A percentile compares a stretch with the other conserved stretches of the same genome.
Evolutionary conservation across 2,888 invertebrate species (phyloP).

Genomic region (Synergus itoensis): DNA sequence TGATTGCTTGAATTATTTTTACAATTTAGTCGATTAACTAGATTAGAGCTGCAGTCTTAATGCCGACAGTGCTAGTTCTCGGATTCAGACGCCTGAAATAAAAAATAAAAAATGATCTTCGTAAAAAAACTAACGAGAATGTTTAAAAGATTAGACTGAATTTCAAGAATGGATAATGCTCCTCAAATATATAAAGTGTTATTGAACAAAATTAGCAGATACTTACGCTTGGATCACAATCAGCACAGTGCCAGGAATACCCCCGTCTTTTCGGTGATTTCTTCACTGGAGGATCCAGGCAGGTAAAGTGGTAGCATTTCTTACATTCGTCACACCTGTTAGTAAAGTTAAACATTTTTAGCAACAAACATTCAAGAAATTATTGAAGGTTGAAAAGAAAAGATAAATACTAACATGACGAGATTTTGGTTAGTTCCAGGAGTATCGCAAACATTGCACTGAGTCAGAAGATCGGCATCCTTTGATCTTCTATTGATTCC

Average conservation of each 20-base stretch:
- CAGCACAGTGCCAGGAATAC: slow-evolving; percentile 97
- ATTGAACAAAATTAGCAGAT: slow-evolving; percentile 43
- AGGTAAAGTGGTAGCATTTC: slow-evolving; percentile 94
- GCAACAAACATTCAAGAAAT: neutral
- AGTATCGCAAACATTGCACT: slow-evolving; percentile 85
- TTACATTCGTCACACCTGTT: slow-evolving; percentile 94
- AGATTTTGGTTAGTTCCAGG: slow-evolving; percentile 83
- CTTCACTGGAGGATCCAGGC: slow-evolving; percentile 95
- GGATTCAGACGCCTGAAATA: slow-evolving; percentile 75
- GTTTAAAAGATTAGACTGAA: too few species aligned
- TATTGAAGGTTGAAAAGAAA: neutral
- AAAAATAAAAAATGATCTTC: slow-evolving; percentile 53
- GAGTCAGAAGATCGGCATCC: slow-evolving; percentile 78
- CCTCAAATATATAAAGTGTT: slow-evolving; percentile 43
- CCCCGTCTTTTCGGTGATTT: slow-evolving; percentile 96
- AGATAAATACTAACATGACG: slow-evolving; percentile 81
- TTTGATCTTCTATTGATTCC: slow-evolving; percentile 71
- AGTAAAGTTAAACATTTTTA: slow-evolving; percentile 45
- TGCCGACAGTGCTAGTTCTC: slow-evolving; percentile 64
- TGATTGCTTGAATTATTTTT: slow-evolving; percentile 29
- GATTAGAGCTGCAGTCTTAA: slow-evolving; percentile 23
- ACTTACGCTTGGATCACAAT: slow-evolving; percentile 94
- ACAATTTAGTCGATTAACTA: slow-evolving; percentile 18
- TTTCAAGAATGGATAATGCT: neutral
- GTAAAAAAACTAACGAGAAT: neutral